A percentile compares a stretch with the other conserved stretches of the same genome.
Conservation (phyloP, 2,888 invertebrate genomes). For the Rhopalosiphum nymphaeae region DNA sequence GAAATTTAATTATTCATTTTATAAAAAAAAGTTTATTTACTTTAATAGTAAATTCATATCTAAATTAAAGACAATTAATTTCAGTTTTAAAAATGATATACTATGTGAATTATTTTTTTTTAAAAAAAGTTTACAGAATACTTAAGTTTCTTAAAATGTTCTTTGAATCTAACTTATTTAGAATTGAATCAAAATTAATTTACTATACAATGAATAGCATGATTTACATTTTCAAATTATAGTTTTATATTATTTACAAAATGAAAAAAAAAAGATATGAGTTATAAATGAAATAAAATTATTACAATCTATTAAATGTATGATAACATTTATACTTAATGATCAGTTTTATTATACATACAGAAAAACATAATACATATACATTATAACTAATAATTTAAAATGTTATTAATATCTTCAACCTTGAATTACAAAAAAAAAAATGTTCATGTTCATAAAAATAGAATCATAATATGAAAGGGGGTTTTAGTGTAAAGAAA, state of each 20-base stretch:
- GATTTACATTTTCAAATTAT: slow-evolving; percentile 16
- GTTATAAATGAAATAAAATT: not conserved
- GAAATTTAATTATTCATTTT: not conserved
- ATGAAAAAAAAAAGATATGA: slow-evolving; percentile 7
- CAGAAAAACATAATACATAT: slow-evolving; percentile 1
- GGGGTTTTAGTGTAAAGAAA: not conserved
- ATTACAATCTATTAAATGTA: not conserved
- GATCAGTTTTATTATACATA: not conserved
- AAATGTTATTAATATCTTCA: not conserved
- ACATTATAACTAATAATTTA: slow-evolving; percentile 16
- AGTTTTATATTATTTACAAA: slow-evolving; percentile 32
- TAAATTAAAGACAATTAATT: not conserved
- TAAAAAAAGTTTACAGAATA: not conserved
- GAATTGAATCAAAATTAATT: not conserved
- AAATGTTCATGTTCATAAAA: slow-evolving; percentile 17
- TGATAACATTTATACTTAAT: not conserved
- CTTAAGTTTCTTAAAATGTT: not conserved
- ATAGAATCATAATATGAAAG: not conserved
- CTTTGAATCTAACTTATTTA: not conserved
- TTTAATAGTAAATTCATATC: not conserved
- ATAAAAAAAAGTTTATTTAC: not conserved
- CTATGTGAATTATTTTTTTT: not conserved
- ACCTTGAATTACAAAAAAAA: not conserved
- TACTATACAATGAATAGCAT: not conserved
- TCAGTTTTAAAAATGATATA: not conserved